Conservation (phyloP, 2,797 vertebrate species). For the Carcharodon carcharias region DNA sequence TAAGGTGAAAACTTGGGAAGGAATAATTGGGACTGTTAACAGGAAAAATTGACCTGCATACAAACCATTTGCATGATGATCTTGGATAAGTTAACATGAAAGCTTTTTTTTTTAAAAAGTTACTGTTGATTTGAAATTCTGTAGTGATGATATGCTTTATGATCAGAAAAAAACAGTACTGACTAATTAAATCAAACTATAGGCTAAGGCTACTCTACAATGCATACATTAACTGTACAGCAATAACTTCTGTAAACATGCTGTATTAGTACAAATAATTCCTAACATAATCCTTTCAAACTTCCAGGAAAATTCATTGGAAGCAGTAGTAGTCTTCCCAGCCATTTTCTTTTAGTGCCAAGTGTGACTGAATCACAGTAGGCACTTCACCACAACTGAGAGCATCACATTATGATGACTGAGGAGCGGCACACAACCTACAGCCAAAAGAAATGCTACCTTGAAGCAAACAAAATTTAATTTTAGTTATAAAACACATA, state of each 20-base stretch:
- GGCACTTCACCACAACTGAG: neutral
- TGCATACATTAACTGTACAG: neutral
- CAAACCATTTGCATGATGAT: neutral
- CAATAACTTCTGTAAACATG: neutral
- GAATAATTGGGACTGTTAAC: neutral
- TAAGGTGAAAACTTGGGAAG: neutral
- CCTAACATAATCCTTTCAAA: neutral
- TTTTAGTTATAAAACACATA: neutral
- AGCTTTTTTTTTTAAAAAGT: neutral
- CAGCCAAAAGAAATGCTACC: neutral
- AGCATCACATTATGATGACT: neutral
- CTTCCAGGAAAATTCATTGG: neutral
- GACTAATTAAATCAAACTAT: neutral
- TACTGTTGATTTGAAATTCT: neutral
- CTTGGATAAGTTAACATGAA: neutral
- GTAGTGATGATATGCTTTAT: neutral
- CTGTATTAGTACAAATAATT: neutral
- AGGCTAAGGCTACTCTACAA: no score
- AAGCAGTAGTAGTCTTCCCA: neutral
- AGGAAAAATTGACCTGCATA: neutral
- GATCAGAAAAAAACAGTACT: neutral
- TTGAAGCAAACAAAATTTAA: neutral
- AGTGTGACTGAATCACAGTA: neutral
- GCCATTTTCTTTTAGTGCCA: neutral
- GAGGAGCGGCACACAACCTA: neutral